phyloP scores from a whole-genome alignment of 2,113 vertebrate species.

The Forbesichthys agassizii region DNA sequence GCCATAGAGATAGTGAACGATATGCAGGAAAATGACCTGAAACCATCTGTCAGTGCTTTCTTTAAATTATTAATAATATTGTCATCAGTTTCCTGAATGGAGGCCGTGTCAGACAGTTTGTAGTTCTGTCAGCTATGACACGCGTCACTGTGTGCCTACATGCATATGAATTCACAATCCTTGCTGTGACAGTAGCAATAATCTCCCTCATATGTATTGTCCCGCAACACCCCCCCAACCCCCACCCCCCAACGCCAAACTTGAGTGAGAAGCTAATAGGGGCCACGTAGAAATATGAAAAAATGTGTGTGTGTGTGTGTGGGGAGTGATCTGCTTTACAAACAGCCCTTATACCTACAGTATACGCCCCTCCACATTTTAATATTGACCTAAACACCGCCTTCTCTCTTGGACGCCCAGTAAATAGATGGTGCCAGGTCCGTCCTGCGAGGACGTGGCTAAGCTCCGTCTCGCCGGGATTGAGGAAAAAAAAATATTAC shows the following conservation, averaged over 20 bases:
- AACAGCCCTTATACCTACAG: constrained; percentile 44
- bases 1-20: too few relatives aligned
- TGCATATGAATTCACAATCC: too few relatives aligned
- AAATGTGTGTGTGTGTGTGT: background rate
- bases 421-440: constrained; percentile 45
- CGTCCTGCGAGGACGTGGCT: constrained; percentile 42
- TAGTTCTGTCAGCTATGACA: too few relatives aligned
- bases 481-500: constrained; percentile 71
- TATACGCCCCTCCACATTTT: constrained; percentile 30
- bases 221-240: constrained; percentile 36
- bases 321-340: constrained; percentile 36
- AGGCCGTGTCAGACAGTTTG: too few relatives aligned
- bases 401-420: constrained; percentile 38
- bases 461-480: constrained; percentile 65
- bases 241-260: constrained; percentile 28
- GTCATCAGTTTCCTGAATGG: too few relatives aligned
- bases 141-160: too few relatives aligned
- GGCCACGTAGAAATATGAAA: constrained; percentile 56
- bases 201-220: constrained; percentile 66
- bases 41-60: too few relatives aligned
- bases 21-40: too few relatives aligned
- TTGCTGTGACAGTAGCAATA: constrained; percentile 60
- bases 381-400: constrained; percentile 60
- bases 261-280: constrained; percentile 60
- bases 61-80: too few relatives aligned